phyloP scores from a whole-genome alignment of 2,113 vertebrate genomes.

The Pyxicephalus adspersus region DNA sequence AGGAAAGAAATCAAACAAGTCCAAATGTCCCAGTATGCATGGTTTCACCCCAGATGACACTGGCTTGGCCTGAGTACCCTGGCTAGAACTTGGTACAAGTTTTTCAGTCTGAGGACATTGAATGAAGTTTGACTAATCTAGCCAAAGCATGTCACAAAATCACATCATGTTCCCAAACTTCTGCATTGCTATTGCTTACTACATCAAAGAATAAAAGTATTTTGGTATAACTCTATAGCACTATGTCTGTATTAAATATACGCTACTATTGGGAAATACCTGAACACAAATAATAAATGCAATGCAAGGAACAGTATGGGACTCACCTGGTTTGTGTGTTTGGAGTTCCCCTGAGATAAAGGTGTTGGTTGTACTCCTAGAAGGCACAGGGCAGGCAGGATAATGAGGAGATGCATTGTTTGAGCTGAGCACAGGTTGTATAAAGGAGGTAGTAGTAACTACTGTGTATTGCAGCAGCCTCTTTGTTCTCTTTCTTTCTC shows the following conservation, averaged over 20 bases:
- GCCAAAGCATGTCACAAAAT: too few relatives aligned
- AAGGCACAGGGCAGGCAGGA: constrained; percentile 46
- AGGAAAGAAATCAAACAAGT: background rate
- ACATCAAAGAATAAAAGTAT: too few relatives aligned
- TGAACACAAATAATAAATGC: background rate
- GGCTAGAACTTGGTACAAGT: too few relatives aligned
- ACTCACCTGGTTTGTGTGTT: constrained; percentile 75
- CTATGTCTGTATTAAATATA: too few relatives aligned
- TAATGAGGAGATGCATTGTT: constrained; percentile 37
- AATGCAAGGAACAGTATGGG: background rate
- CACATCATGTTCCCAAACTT: too few relatives aligned
- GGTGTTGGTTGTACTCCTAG: constrained; percentile 63
- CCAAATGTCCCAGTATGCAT: background rate
- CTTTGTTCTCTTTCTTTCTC: constrained; percentile 14
- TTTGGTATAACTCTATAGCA: too few relatives aligned
- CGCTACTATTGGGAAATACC: background rate
- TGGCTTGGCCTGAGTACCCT: too few relatives aligned
- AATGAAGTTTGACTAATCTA: too few relatives aligned
- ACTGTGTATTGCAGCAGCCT: background rate
- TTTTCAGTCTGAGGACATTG: too few relatives aligned
- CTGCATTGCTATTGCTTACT: too few relatives aligned
- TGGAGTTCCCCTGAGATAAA: constrained; percentile 57
- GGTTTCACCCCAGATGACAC: background rate
- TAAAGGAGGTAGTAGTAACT: background rate
- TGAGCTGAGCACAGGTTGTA: constrained; percentile 7